A percentile compares a stretch with the other conserved stretches of the same genome.
These are phyloP conservation scores for Porites cylindrica DNA, from an alignment of 92 coral and sea anemone genomes.

Conservation along the genomic window DNA sequence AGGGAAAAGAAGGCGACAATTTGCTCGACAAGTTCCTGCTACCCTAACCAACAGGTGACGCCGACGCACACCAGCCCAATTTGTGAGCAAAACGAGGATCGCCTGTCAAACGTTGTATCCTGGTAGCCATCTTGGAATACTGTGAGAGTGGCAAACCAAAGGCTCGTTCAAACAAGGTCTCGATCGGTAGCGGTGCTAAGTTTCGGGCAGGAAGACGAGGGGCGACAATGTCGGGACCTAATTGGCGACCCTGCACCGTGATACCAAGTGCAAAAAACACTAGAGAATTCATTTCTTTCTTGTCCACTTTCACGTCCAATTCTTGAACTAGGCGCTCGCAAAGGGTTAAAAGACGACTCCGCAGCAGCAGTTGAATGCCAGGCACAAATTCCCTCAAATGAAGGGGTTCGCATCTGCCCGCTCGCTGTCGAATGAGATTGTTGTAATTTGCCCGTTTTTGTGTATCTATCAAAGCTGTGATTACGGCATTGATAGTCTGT, in stretches of 20 bases:
- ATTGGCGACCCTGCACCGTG: not conserved
- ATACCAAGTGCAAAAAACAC: not conserved
- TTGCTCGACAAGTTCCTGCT: not conserved
- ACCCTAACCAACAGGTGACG: not conserved
- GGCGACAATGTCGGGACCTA: not conserved
- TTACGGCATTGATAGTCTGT: not conserved
- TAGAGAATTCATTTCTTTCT: not conserved
- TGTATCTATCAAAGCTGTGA: too few relatives aligned
- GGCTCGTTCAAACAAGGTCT: not conserved
- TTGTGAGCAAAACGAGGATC: not conserved
- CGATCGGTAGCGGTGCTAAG: not conserved
- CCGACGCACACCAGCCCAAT: not conserved
- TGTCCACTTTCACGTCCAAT: not conserved
- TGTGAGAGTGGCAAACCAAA: not conserved
- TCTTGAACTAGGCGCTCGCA: not conserved
- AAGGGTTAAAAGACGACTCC: not conserved
- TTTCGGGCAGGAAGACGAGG: not conserved
- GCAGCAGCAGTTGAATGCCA: too few relatives aligned
- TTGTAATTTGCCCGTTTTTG: too few relatives aligned
- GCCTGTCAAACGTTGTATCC: slow-evolving; percentile 1
- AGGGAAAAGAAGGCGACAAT: not conserved
- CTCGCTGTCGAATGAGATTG: too few relatives aligned
- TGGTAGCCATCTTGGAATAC: slow-evolving; percentile 4
- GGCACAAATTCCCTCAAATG: too few relatives aligned
- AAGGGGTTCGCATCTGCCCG: too few relatives aligned